Conservation (phyloP, 2,113 vertebrate species). For the Pygathrix nemaeus region DNA sequence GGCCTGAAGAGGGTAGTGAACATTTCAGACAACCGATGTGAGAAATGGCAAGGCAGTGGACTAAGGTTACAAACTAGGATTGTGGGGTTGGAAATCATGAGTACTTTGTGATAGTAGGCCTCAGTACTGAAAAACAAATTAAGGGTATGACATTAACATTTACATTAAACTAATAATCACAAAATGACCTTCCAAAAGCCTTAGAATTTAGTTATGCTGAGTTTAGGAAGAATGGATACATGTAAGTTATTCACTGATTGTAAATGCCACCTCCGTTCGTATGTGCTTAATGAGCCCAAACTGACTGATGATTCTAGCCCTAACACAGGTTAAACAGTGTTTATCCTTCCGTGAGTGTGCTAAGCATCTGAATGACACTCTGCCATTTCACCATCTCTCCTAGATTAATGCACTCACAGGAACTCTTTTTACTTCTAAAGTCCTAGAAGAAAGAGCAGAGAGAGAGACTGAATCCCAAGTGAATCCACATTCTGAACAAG, state of each 20-base stretch:
- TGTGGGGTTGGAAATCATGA: not conserved
- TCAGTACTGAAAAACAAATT: not conserved
- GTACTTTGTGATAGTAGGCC: not conserved
- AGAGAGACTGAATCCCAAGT: constrained; percentile 83
- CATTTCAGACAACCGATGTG: not conserved
- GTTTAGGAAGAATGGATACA: not conserved
- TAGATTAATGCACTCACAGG: constrained; percentile 98
- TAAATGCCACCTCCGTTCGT: not conserved
- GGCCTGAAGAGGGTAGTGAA: not conserved
- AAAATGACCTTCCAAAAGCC: not conserved
- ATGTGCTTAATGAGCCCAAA: not conserved
- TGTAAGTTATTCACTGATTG: not conserved
- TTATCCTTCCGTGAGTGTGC: not conserved
- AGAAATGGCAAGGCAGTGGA: not conserved
- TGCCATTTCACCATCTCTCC: constrained; percentile 57
- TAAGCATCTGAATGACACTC: constrained; percentile 30
- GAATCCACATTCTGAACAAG: constrained; percentile 55
- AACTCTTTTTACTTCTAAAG: constrained; percentile 95
- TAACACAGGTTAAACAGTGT: not conserved
- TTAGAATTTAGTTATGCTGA: not conserved
- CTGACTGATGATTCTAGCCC: not conserved
- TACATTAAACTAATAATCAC: not conserved
- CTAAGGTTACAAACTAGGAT: not conserved
- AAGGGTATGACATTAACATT: not conserved
- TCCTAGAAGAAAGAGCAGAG: constrained; percentile 95